These are phyloP conservation scores for Elysia crispata DNA, from an alignment of 2,888 invertebrate genomes.

Conservation along the genomic window DNA sequence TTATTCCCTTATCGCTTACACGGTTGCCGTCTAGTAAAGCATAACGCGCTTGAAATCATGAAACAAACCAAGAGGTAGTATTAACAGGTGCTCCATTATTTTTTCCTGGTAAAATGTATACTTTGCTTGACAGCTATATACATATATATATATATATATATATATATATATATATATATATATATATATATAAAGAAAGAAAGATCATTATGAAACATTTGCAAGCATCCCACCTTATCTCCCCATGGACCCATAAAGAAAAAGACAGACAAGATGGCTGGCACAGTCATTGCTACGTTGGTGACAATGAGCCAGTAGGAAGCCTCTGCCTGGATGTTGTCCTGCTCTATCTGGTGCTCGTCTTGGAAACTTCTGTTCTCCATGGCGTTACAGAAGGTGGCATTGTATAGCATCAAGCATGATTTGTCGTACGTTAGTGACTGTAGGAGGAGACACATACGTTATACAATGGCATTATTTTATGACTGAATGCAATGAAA, in stretches of 20 bases:
- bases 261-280: conserved; percentile 68
- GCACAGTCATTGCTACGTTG: conserved; percentile 73
- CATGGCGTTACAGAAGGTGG: conserved; percentile 57
- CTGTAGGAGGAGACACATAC: conserved; percentile 75
- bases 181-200: too few relatives aligned
- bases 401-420: conserved; percentile 68
- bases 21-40: too few relatives aligned
- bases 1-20: too few relatives aligned
- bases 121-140: too few relatives aligned
- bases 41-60: too few relatives aligned
- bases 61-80: too few relatives aligned
- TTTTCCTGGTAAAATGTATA: too few relatives aligned
- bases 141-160: too few relatives aligned
- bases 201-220: neutral
- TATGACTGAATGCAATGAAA: neutral
- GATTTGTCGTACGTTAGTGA: conserved; percentile 77
- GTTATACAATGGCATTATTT: conserved; percentile 79
- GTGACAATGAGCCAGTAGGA: conserved; percentile 74
- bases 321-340: conserved; percentile 71
- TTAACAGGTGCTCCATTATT: too few relatives aligned
- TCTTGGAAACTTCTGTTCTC: conserved; percentile 57
- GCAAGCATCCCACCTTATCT: conserved; percentile 64
- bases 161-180: too few relatives aligned
- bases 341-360: conserved; percentile 54
- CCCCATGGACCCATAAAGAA: conserved; percentile 75